Percentiles rank a stretch among this genome's conserved stretches.
Conservation (phyloP, 1,140 invertebrate species). For the Metaphire vulgaris region DNA sequence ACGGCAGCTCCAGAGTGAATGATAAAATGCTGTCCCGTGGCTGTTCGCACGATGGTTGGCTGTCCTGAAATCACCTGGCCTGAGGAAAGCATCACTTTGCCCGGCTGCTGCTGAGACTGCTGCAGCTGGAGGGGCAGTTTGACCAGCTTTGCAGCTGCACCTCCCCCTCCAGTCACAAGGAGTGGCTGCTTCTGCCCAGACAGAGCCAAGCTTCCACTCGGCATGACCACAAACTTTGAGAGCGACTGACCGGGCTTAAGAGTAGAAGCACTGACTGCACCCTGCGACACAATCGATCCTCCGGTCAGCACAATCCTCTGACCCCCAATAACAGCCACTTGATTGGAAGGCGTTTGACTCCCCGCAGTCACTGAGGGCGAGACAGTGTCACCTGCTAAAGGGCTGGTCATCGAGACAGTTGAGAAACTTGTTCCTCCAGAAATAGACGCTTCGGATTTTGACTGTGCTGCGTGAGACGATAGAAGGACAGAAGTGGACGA, state of each 20-base stretch:
- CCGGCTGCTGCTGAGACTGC: conserved; percentile 34
- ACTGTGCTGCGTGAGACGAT: not conserved
- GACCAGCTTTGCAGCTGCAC: conserved; percentile 8
- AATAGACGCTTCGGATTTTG: not conserved
- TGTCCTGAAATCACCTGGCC: not conserved
- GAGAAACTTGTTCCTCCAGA: no score
- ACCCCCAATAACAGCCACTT: no score
- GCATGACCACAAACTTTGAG: not conserved
- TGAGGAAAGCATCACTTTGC: not conserved
- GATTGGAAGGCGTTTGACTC: no score
- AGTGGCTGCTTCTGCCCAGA: not conserved
- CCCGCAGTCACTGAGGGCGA: no score
- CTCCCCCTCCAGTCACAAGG: not conserved
- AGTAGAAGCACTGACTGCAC: not conserved
- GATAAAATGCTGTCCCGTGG: not conserved
- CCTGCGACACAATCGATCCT: not conserved
- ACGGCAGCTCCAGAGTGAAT: not conserved
- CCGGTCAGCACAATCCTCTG: not conserved
- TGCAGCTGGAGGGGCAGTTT: conserved; percentile 35
- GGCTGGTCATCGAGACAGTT: no score
- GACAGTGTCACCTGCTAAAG: no score
- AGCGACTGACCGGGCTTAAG: not conserved
- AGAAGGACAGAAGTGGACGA: not conserved
- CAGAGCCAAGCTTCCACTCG: not conserved
- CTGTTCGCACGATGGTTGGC: not conserved